Evolutionary conservation across 2,888 invertebrate genomes (phyloP).

Genomic region (Hyposoter dolosus): DNA sequence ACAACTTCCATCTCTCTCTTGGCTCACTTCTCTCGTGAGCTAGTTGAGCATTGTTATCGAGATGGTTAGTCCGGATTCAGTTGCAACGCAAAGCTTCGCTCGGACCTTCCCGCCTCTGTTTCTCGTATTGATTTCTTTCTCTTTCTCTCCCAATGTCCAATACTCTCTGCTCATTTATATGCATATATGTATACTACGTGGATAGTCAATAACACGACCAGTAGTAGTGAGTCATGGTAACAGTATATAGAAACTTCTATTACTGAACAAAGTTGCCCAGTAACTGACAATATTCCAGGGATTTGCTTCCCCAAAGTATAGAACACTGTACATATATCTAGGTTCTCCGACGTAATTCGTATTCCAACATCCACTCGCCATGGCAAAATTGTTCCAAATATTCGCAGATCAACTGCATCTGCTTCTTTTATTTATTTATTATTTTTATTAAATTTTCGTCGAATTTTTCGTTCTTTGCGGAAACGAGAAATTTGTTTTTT

Average conservation of each 20-base stretch:
- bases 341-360: slow-evolving; percentile 7
- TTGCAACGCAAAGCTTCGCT: slow-evolving; percentile 41
- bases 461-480: not conserved
- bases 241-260: slow-evolving; percentile 26
- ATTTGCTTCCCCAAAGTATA: slow-evolving; percentile 33
- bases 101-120: slow-evolving; percentile 41
- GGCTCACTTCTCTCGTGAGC: slow-evolving; percentile 24
- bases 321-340: slow-evolving; percentile 26
- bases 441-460: not conserved
- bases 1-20: slow-evolving; percentile 46
- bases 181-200: slow-evolving; percentile 13
- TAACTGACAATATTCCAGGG: slow-evolving; percentile 47
- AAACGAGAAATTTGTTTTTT: not conserved
- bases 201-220: slow-evolving; percentile 45
- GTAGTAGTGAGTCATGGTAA: slow-evolving; percentile 18
- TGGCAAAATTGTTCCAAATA: slow-evolving; percentile 10
- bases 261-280: slow-evolving; percentile 48
- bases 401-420: not conserved
- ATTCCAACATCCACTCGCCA: slow-evolving; percentile 1
- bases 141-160: slow-evolving; percentile 34
- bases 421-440: not conserved
- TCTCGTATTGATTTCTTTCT: slow-evolving; percentile 16
- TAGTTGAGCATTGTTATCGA: slow-evolving; percentile 72
- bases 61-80: slow-evolving; percentile 72
- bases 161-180: slow-evolving; percentile 32